Percentiles rank a stretch among this genome's conserved stretches.
These are phyloP conservation scores for Gnathonemus echidnorhynchus DNA, from an alignment of 2,113 vertebrate species.

Conservation along the genomic window DNA sequence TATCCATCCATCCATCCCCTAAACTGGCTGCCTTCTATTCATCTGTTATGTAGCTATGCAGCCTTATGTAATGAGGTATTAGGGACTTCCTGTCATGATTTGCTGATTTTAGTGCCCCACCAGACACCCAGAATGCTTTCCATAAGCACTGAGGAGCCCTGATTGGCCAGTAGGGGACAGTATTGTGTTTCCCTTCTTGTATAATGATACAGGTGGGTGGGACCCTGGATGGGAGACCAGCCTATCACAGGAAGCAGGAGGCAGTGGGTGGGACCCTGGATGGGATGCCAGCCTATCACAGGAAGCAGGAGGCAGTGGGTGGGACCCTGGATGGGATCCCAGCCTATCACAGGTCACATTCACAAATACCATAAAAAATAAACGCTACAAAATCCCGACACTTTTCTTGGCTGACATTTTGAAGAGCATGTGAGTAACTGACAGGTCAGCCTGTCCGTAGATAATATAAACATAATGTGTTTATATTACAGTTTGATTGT, in stretches of 20 bases:
- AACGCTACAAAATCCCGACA: not conserved
- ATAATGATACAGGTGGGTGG: not conserved
- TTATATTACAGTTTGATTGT: not conserved
- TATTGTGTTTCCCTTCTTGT: not conserved
- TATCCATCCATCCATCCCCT: not conserved
- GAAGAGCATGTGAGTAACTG: not conserved
- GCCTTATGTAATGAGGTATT: not conserved
- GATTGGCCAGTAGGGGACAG: not conserved
- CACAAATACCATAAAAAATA: not conserved
- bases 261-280: not conserved
- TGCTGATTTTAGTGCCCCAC: not conserved
- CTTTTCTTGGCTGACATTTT: not conserved
- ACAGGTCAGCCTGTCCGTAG: not conserved
- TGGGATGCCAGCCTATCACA: not conserved
- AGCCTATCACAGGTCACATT: not conserved
- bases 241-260: not conserved
- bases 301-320: not conserved
- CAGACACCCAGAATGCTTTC: not conserved
- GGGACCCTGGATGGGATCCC: not conserved
- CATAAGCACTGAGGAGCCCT: not conserved
- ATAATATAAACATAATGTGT: not conserved
- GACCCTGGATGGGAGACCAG: not conserved
- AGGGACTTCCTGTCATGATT: not conserved
- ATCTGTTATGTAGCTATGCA: not conserved
- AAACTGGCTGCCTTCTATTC: not conserved